Evolutionary conservation across 2,113 vertebrate genomes (phyloP), one percentile per base, ranked within the genome.

Genomic region (Seriola quinqueradiata): DNA sequence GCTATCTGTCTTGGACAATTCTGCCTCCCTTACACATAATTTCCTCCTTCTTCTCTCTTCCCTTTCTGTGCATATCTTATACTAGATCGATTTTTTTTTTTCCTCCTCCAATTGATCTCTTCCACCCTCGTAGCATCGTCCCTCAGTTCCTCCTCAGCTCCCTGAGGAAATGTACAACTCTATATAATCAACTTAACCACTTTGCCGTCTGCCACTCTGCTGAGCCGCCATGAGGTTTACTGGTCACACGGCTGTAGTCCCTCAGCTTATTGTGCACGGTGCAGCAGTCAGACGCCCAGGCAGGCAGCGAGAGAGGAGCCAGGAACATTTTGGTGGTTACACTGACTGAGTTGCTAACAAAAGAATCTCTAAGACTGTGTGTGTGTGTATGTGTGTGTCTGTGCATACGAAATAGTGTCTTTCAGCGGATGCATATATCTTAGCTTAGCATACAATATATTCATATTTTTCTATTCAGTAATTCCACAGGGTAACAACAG

Each of bases 121-220:
- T 54, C 38, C 65, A 85, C 77, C 21, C 70, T 78, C 40, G 36
- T 13, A 50, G 57, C 42, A 36, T 23, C 4, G 6, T 65, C 59
- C 76, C 69, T 82, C 67, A 59, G 72, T 75, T 64, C 63, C 79
- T 76, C 77, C 61, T 77, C 13, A 32, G 63, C 70, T 87, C 80
- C 76, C 67, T 0, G 19, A 87, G 84, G 86, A 86, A 90, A 90
- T 70, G 82, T 71, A 78, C 83, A 86, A 83, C 87, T 90, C 87
- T 70, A 85, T 85, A 82, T 90, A 92, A 93, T 92, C 86, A 90
- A 89, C 79, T 85, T 90, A 92, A 86, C 46, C 36, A 60, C 82
- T 87, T 70, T 77, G 79, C 85, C 79, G 79, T 90, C 90, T 88
- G 89, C 86, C 89, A 52, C 78, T 14, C 6, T 0, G 72, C 54